phyloP scores from a whole-genome alignment of 1,140 invertebrate genomes.

The Agrypnia vestita region DNA sequence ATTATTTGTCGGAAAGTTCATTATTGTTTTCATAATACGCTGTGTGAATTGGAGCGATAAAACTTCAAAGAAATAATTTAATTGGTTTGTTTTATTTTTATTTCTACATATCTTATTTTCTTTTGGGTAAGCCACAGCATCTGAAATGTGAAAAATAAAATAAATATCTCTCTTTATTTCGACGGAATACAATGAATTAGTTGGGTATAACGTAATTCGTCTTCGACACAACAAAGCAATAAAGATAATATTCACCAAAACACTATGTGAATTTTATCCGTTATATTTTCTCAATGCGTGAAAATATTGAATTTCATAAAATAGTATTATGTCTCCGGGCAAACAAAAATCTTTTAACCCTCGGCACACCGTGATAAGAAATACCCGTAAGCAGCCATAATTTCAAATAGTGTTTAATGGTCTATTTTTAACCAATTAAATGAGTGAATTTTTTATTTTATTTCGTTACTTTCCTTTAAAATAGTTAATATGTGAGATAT shows the following conservation, averaged over 20 bases:
- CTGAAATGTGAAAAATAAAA: background rate
- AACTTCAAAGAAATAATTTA: background rate
- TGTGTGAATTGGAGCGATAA: slow-evolving; percentile 3
- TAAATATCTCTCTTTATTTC: slow-evolving; percentile 7
- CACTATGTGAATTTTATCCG: too few species aligned
- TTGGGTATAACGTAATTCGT: background rate
- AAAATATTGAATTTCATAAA: too few species aligned
- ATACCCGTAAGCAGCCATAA: too few species aligned
- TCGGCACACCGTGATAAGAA: too few species aligned
- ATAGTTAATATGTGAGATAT: too few species aligned
- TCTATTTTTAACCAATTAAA: too few species aligned
- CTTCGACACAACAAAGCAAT: background rate
- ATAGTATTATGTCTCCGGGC: too few species aligned
- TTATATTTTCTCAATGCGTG: too few species aligned
- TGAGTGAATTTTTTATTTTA: too few species aligned
- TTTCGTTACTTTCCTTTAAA: too few species aligned
- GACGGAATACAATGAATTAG: background rate
- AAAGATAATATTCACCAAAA: background rate
- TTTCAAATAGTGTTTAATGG: too few species aligned
- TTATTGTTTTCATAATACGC: background rate
- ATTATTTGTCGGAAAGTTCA: background rate
- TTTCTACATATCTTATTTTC: background rate
- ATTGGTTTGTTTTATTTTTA: background rate
- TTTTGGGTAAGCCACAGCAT: background rate
- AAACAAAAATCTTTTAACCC: too few species aligned